Evolutionary conservation across 2,888 invertebrate species (phyloP).

Genomic region (Melitaea athalia): DNA sequence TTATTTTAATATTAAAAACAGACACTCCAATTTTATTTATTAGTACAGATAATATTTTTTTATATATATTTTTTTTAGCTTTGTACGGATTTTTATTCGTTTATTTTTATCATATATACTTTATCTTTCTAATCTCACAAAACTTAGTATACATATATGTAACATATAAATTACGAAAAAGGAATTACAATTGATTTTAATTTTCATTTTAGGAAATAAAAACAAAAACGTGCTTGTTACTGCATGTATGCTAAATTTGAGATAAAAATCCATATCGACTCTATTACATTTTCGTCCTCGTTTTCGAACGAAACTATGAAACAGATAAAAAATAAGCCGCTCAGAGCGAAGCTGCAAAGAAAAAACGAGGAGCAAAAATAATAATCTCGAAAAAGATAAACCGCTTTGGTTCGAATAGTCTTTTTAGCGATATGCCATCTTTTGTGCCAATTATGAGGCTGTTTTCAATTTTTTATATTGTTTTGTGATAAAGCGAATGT

Average conservation of each 20-base stretch:
- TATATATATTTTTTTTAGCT: too few relatives aligned
- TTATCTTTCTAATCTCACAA: too few relatives aligned
- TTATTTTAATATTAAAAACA: too few relatives aligned
- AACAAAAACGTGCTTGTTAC: neutral
- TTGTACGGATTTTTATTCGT: too few relatives aligned
- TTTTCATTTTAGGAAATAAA: too few relatives aligned
- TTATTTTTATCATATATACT: too few relatives aligned
- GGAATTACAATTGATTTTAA: too few relatives aligned
- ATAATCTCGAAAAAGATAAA: conserved; percentile 73
- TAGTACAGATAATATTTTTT: too few relatives aligned
- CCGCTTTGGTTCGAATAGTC: conserved; percentile 59
- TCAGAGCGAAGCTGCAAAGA: conserved; percentile 58
- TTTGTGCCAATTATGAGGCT: conserved; percentile 78
- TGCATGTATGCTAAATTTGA: neutral
- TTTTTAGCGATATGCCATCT: conserved; percentile 71
- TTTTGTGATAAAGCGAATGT: conserved; percentile 53
- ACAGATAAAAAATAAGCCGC: conserved; percentile 65
- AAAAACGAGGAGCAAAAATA: conserved; percentile 71
- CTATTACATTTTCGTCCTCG: conserved; percentile 49
- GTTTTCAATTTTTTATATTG: conserved; percentile 55
- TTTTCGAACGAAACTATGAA: conserved; percentile 57
- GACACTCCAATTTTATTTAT: too few relatives aligned
- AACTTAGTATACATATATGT: too few relatives aligned
- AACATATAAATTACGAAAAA: too few relatives aligned
- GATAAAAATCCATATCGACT: conserved; percentile 40